Conservation (phyloP, 1,140 invertebrate genomes). For the Globodera ellingtonae region DNA sequence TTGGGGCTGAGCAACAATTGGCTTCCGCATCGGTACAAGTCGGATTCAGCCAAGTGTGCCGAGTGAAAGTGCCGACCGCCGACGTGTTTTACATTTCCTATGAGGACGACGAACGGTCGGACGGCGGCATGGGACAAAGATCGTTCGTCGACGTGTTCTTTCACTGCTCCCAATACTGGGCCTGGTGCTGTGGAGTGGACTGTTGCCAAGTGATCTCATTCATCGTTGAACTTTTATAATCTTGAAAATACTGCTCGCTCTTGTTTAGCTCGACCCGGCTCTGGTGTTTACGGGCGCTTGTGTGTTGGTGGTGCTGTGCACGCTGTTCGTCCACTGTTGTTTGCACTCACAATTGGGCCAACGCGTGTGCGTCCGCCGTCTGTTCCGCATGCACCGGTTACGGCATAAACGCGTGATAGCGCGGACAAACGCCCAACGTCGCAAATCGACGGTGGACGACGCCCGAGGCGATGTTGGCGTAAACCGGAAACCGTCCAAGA, state of each 20-base stretch:
- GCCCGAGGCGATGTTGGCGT: neutral
- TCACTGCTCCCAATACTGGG: conserved; percentile 27
- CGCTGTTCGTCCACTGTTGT: conserved; percentile 9
- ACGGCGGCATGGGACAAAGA: neutral
- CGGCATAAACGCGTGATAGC: conserved; percentile 11
- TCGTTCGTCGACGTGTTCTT: conserved; percentile 19
- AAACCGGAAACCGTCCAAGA: neutral
- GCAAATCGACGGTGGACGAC: conserved; percentile 6
- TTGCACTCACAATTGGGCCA: conserved; percentile 10
- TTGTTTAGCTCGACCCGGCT: conserved; percentile 21
- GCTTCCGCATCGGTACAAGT: neutral
- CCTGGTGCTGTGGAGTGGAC: conserved; percentile 29
- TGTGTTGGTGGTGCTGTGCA: neutral
- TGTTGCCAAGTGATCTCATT: conserved; percentile 11
- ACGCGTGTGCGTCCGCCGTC: conserved; percentile 7
- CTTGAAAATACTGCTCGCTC: neutral
- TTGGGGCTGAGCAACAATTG: neutral
- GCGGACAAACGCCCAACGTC: conserved; percentile 15
- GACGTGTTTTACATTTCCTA: conserved; percentile 25
- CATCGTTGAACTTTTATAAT: neutral
- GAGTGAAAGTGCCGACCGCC: conserved; percentile 17
- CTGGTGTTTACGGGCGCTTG: conserved; percentile 19
- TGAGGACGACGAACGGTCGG: conserved; percentile 10
- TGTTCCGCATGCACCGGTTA: conserved; percentile 6
- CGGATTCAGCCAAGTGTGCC: conserved; percentile 14